These are phyloP conservation scores for Stichodactyla helianthus DNA, from an alignment of 64 coral and sea anemone species.

Conservation along the genomic window DNA sequence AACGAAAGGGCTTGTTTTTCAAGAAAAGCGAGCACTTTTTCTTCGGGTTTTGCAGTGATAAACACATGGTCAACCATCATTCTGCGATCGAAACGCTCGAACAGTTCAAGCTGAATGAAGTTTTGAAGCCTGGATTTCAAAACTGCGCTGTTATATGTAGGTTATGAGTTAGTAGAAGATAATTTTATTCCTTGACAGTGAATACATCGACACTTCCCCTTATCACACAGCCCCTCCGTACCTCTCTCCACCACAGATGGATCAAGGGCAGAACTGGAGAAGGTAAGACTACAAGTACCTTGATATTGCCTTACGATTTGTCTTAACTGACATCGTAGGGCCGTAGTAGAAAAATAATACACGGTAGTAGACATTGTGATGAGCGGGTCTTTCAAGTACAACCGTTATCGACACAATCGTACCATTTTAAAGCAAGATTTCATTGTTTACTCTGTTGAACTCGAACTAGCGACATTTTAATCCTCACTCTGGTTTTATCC, in stretches of 20 bases:
- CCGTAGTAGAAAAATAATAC: background rate
- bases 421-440: slow-evolving; percentile 17
- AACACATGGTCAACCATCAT: slow-evolving; percentile 14
- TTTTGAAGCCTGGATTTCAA: background rate
- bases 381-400: background rate
- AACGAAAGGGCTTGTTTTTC: slow-evolving; percentile 10
- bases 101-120: background rate
- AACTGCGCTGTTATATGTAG: background rate
- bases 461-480: background rate
- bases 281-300: slow-evolving; percentile 29
- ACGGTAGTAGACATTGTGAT: background rate
- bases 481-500: background rate
- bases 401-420: slow-evolving; percentile 6
- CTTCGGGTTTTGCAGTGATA: background rate
- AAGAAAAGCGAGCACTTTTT: background rate
- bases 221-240: slow-evolving; percentile 54
- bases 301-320: slow-evolving; percentile 2
- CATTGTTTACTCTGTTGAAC: slow-evolving; percentile 2
- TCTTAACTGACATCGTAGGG: background rate
- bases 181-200: slow-evolving; percentile 72
- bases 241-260: slow-evolving; percentile 70
- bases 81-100: background rate
- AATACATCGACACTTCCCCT: slow-evolving; percentile 74
- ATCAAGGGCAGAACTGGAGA: slow-evolving; percentile 63
- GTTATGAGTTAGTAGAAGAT: background rate